Conservation (phyloP, 2,797 vertebrate species). For the Botia almorhae region DNA sequence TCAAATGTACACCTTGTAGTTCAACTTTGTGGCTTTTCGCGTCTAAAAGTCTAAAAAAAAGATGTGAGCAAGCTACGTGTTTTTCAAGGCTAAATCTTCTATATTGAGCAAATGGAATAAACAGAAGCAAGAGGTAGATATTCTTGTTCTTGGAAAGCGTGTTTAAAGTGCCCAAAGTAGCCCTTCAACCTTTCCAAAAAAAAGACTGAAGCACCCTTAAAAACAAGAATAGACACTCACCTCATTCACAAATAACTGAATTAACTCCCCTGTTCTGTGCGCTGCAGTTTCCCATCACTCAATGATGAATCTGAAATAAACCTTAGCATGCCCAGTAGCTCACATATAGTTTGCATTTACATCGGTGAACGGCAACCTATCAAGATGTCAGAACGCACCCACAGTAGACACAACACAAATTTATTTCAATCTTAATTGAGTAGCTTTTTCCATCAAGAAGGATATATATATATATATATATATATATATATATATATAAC, state of each 20-base stretch:
- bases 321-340: slow-evolving; percentile 30
- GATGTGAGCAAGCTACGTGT: slow-evolving; percentile 25
- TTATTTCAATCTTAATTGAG: slow-evolving; percentile 93
- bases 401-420: slow-evolving; percentile 90
- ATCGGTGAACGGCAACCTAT: slow-evolving; percentile 54
- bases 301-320: slow-evolving; percentile 13
- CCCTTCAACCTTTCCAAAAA: slow-evolving; percentile 60
- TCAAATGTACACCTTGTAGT: not conserved
- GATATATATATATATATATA: slow-evolving; percentile 78
- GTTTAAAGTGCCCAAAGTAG: slow-evolving; percentile 62
- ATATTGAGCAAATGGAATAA: slow-evolving; percentile 29
- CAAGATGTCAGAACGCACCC: slow-evolving; percentile 82
- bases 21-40: not conserved
- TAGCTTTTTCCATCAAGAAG: slow-evolving; percentile 83
- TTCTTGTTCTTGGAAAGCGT: slow-evolving; percentile 52
- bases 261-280: slow-evolving; percentile 22
- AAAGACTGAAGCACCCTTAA: slow-evolving; percentile 55
- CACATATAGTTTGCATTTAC: slow-evolving; percentile 47
- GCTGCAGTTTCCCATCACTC: slow-evolving; percentile 2
- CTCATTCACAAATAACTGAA: slow-evolving; percentile 40
- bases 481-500: slow-evolving; percentile 79
- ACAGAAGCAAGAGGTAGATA: slow-evolving; percentile 65
- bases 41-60: slow-evolving; percentile 6
- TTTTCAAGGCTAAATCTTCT: slow-evolving; percentile 20
- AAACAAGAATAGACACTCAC: slow-evolving; percentile 52